Percentiles rank a stretch among this genome's conserved stretches.
These are phyloP conservation scores for Eudyptes chrysolophus DNA, from an alignment of 2,113 vertebrate genomes.

Conservation along the genomic window DNA sequence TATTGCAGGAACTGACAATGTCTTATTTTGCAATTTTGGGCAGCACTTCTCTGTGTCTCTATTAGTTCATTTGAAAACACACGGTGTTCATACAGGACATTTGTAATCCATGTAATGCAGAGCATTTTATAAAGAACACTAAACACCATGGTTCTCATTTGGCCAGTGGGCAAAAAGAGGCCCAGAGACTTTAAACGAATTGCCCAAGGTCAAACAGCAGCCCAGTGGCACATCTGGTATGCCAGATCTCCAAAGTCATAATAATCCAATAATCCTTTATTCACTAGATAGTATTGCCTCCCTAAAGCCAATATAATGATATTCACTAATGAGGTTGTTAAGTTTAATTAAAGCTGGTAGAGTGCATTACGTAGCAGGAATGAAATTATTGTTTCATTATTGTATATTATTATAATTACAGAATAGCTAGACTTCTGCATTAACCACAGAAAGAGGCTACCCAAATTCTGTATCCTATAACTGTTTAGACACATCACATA, in stretches of 20 bases:
- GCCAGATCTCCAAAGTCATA: background rate
- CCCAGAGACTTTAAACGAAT: background rate
- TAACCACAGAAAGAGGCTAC: background rate
- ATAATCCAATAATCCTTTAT: constrained; percentile 25
- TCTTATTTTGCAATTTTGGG: background rate
- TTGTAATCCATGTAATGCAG: background rate
- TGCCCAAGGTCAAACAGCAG: background rate
- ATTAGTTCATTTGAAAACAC: background rate
- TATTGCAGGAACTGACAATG: background rate
- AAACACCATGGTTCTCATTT: background rate
- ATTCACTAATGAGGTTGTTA: constrained; percentile 48
- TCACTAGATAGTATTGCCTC: background rate
- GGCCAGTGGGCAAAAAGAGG: background rate
- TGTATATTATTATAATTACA: constrained; percentile 39
- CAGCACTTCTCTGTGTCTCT: background rate
- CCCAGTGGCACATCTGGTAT: background rate
- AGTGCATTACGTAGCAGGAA: background rate
- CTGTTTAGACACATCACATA: background rate
- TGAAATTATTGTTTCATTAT: constrained; percentile 59
- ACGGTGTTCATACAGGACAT: background rate
- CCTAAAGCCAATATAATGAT: constrained; percentile 39
- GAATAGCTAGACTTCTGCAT: background rate
- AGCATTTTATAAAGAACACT: background rate
- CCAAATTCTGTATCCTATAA: background rate
- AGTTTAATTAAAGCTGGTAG: constrained; percentile 53